phyloP scores from a whole-genome alignment of 2,888 invertebrate genomes.

The Nysson spinosus region DNA sequence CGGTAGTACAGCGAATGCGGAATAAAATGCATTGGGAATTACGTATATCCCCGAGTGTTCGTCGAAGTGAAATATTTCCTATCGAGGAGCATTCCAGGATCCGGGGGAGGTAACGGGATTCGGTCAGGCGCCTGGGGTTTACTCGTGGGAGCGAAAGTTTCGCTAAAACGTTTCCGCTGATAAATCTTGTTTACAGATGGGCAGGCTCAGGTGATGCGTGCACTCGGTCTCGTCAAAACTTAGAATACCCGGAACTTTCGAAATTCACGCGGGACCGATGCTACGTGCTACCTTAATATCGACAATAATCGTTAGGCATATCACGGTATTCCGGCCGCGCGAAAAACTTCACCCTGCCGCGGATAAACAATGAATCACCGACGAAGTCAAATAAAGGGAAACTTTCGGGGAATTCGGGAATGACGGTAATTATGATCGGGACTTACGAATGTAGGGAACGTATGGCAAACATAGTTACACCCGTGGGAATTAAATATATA shows the following conservation, averaged over 20 bases:
- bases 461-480: too few species aligned
- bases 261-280: constrained; percentile 57
- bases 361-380: too few species aligned
- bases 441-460: too few species aligned
- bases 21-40: constrained; percentile 72
- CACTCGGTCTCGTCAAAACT: constrained; percentile 65
- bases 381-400: too few species aligned
- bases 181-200: constrained; percentile 75
- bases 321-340: too few species aligned
- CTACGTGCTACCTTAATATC: constrained; percentile 35
- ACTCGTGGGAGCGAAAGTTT: constrained; percentile 71
- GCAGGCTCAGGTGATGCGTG: constrained; percentile 70
- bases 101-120: constrained; percentile 45
- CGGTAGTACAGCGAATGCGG: constrained; percentile 38
- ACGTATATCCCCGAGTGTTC: constrained; percentile 62
- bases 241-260: constrained; percentile 57
- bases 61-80: constrained; percentile 69
- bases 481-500: too few species aligned
- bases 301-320: constrained; percentile 57
- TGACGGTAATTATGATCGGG: too few species aligned
- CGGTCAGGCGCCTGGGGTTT: constrained; percentile 54
- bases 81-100: constrained; percentile 59
- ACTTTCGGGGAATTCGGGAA: too few species aligned
- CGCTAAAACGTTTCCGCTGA: constrained; percentile 71
- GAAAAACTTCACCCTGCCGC: too few species aligned